Evolutionary conservation across 2,113 vertebrate species (phyloP), one percentile per base, ranked within the genome.

Genomic region (Athene cunicularia): DNA sequence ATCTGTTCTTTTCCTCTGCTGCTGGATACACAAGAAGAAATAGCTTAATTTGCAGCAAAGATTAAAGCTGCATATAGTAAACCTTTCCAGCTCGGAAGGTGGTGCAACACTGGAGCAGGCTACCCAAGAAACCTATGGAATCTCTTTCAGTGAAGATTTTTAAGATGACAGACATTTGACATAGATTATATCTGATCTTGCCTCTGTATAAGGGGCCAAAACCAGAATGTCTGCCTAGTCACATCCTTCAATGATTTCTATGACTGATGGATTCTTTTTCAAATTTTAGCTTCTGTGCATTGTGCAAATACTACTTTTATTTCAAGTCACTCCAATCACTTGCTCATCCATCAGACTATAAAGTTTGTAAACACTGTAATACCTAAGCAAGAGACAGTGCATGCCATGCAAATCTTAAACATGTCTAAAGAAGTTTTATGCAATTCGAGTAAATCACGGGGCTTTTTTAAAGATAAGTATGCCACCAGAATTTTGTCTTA

Each of bases 381-480:
- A 22, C 14, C 45, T 32, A 17, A 81, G 39, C 50, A 79, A 56
- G 32, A 64, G 19, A 28, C 14, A 23, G 47, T 12, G 24, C 67
- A 32, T 27, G 71, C 45, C 84, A 35, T 23, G 43, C 15, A 68
- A 71, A 77, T 52, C 43, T 76, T 81, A 35, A 85, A 53, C 49
- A 17, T 20, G 71, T 58, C 89, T 86, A 27, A 95, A 84, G 82
- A 94, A 63, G 52, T 55, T 90, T 90, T 67, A 74, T 27, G 67
- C 39, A 73, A 27, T 88, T 94, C 75, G 58, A 95, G 75, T 13
- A 97, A 97, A 95, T 14, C 52, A 83, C 53, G 55, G 64, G 23
- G n/a, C 13, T 35, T 91, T 92, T 84, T 70, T 55, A 94, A 97
- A 86, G 41, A 14, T 12, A 70, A 59, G 33, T n/a, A 14, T 9